These are phyloP conservation scores for Salarias fasciatus DNA, from an alignment of 2,797 vertebrate genomes.

Conservation along the genomic window DNA sequence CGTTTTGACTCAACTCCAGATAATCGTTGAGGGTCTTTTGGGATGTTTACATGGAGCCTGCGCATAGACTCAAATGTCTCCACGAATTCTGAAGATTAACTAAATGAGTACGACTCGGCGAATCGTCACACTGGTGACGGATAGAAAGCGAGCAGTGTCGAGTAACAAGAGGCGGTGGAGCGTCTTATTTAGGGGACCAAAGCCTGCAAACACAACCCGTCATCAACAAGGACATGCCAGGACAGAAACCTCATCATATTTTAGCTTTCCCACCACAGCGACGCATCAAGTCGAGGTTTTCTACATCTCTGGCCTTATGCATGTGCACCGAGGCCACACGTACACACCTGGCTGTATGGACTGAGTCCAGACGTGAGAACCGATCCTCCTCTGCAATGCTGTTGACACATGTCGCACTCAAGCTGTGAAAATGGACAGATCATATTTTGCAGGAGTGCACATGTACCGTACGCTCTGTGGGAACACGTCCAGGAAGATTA, in stretches of 20 bases:
- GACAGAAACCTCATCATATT: conserved; percentile 3
- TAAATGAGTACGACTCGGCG: conserved; percentile 1
- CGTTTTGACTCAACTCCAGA: background rate
- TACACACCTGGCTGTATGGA: conserved; percentile 6
- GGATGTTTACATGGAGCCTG: background rate
- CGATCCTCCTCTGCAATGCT: conserved; percentile 10
- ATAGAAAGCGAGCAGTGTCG: conserved; percentile 26
- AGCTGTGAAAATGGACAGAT: background rate
- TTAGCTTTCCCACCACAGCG: background rate
- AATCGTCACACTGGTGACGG: background rate
- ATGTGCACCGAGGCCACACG: background rate
- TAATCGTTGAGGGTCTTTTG: background rate
- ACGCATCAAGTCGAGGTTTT: background rate
- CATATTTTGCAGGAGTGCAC: background rate
- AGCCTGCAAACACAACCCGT: conserved; percentile 30
- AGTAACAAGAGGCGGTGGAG: conserved; percentile 34
- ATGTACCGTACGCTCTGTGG: too few species aligned
- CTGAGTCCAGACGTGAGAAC: conserved; percentile 9
- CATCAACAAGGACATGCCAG: background rate
- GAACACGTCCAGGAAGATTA: too few species aligned
- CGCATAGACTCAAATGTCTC: conserved; percentile 1
- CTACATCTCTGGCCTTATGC: background rate
- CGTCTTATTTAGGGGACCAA: conserved; percentile 36
- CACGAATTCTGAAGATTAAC: conserved; percentile 24
- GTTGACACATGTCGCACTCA: background rate